Evolutionary conservation across 2,888 invertebrate species (phyloP), one percentile per base, ranked within the genome.

Genomic region (Pollenia amentaria): DNA sequence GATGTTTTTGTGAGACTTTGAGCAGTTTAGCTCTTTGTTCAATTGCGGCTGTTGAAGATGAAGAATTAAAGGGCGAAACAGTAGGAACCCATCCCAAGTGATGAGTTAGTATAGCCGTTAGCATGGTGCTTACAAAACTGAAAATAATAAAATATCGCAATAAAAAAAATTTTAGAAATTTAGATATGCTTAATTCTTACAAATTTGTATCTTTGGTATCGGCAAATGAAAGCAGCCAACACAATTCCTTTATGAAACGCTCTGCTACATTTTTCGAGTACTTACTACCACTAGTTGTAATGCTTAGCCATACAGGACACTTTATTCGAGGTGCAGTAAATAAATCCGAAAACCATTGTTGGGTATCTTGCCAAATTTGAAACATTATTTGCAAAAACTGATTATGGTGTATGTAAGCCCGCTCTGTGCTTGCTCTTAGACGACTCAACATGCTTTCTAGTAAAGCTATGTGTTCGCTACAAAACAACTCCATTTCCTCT

Each of bases 51-150:
- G 91, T 89, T 3, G 91, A 90, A 1, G 90, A 90, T 38, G 91
- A 90, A 11, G 91, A 90, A 85, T 92, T 92, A 12, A 92, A 94
- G n/a, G 92, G 90, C 0, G 93, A 91, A 16, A 97, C 96, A 0
- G 97, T 97, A 44, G 96, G 95, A 79, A 98, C 97, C 98, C 98
- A 98, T 18, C 98, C 98, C 53, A 98, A 95, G 92, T 98, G 98
- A 93, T 98, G 96, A 0, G 98, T 98, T 75, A 98, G 94, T 65
- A 98, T 96, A 87, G 97, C 97, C 8, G 98, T 98, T 73, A 98
- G 93, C 87, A 98, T 94, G 21, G 97, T 97, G 92, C 98, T 98
- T 91, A 98, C 95, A 93, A 98, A 98, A 94, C 98, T 98, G 94
- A 87, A 95, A 95, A 89, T 90, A 6, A 90, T 88, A 89, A 84